Evolutionary conservation across 2,888 invertebrate genomes (phyloP), one percentile per base, ranked within the genome.

Genomic region (Tricholauxania praeusta): DNA sequence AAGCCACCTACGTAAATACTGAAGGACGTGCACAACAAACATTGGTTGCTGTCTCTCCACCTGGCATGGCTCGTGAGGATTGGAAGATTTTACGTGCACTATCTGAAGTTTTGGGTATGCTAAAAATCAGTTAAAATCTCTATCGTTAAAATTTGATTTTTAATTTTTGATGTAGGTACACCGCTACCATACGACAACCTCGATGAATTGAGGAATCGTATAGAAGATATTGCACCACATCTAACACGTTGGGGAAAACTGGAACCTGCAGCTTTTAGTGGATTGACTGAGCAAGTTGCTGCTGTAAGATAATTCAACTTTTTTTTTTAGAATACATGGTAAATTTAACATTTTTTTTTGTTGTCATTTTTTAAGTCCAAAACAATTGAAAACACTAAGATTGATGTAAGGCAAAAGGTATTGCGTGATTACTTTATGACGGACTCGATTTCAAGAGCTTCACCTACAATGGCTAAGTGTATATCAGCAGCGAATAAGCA

Each of bases 1-100:
- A 95, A 85, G 97, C 92, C n/a, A 97, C 96, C 0, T 99, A 95
- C 87, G 97, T 97, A 0, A 99, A 99, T 89, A 98, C 97, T 0
- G 99, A 99, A 90, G 99, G 99, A 1, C 91, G 99, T 77, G 92
- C 98, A 51, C 98, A 99, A 88, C 94, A 96, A 88, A 96, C 97
- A 0, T 89, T 93, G 49, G 89, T 91, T 5, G 98, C 97, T 22
- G 94, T 98, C 57, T 91, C 95, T 17, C 95, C 98, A 73, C 98
- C 98, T 1, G 98, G 98, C 55, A 89, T 93, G 88, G 98, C 98
- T 0, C 90, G 98, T 67, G 96, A 96, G 82, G 98, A 99, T 89
- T 99, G 99, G 99, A 99, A 99, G 90, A 96, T 99, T 80, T 91
- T 99, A 80, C 92, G 99, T 76, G 99, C 99, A 0, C 89, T 99